These are phyloP conservation scores for Pelagia noctiluca DNA, from an alignment of 30 jellyfish, hydroid and myxozoan genomes.

Conservation along the genomic window DNA sequence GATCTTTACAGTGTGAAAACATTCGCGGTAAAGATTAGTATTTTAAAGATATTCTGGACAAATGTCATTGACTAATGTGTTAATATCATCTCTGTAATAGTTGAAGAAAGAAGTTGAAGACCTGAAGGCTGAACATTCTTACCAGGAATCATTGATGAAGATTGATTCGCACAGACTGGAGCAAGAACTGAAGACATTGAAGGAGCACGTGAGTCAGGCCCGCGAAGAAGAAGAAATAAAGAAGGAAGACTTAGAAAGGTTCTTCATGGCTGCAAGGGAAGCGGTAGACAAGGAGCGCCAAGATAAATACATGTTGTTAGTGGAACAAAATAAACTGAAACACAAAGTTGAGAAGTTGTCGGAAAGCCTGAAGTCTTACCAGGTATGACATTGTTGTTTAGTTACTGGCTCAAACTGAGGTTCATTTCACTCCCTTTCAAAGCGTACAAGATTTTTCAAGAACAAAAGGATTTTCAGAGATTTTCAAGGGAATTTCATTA, in stretches of 20 bases:
- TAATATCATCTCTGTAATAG: conserved; percentile 52
- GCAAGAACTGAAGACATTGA: conserved; percentile 66
- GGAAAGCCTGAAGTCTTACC: conserved; percentile 87
- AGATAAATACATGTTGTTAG: conserved; percentile 80
- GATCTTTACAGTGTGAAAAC: no score
- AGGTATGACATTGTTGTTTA: conserved; percentile 45
- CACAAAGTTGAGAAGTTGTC: conserved; percentile 89
- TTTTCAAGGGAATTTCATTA: no score
- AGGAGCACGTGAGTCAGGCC: conserved; percentile 63
- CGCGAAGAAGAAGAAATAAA: conserved; percentile 60
- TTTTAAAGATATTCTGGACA: no score
- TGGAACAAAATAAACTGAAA: conserved; percentile 89
- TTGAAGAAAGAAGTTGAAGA: conserved; percentile 62
- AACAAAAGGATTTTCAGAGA: no score
- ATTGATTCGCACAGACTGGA: conserved; percentile 69
- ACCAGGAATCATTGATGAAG: conserved; percentile 62
- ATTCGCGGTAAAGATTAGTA: no score
- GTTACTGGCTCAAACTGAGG: neutral
- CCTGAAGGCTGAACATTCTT: conserved; percentile 61
- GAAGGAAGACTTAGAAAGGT: conserved; percentile 67
- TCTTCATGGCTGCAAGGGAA: conserved; percentile 77
- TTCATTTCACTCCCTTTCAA: no score
- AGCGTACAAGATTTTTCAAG: no score
- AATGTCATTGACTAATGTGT: no score
- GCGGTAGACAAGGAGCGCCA: conserved; percentile 92